Conservation (phyloP, 2,113 vertebrate species). For the Ranitomeya imitator region DNA sequence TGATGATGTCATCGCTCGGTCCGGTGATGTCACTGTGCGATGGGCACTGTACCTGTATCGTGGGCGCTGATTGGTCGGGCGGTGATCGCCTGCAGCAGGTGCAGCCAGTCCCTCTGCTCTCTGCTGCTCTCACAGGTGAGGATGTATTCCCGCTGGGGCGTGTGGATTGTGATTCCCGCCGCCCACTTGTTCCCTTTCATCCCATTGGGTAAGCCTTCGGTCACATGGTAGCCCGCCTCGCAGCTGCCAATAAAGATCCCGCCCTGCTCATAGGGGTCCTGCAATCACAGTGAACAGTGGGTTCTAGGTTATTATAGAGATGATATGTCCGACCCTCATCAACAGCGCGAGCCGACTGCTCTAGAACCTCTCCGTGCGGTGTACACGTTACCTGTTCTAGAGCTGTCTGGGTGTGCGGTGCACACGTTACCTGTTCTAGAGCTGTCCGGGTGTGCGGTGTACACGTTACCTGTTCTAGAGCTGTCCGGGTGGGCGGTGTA, state of each 20-base stretch:
- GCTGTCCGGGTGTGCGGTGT: neutral
- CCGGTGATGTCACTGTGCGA: too few relatives aligned
- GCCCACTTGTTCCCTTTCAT: constrained; percentile 81
- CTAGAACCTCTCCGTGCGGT: neutral
- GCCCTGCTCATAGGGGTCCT: constrained; percentile 88
- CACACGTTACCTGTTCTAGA: neutral
- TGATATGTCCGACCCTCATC: neutral
- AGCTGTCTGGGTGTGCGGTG: neutral
- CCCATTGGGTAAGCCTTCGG: constrained; percentile 71
- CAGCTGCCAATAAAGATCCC: constrained; percentile 82
- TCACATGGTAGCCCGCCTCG: constrained; percentile 79
- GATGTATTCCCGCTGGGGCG: constrained; percentile 79
- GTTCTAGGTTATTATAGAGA: neutral
- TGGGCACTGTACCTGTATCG: constrained; percentile 61
- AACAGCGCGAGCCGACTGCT: too few relatives aligned
- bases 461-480: neutral
- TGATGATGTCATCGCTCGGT: too few relatives aligned
- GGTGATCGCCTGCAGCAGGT: constrained; percentile 76
- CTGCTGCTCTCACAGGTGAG: constrained; percentile 84
- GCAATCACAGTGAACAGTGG: constrained; percentile 9
- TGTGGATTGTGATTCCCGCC: constrained; percentile 76
- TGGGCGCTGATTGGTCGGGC: constrained; percentile 75
- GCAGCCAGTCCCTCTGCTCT: constrained; percentile 87
- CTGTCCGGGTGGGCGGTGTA: neutral
- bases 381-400: neutral